Base-by-base conservation (phyloP, 2,797 vertebrate genomes). In the Ctenochaetus hawaiiensis region DNA sequence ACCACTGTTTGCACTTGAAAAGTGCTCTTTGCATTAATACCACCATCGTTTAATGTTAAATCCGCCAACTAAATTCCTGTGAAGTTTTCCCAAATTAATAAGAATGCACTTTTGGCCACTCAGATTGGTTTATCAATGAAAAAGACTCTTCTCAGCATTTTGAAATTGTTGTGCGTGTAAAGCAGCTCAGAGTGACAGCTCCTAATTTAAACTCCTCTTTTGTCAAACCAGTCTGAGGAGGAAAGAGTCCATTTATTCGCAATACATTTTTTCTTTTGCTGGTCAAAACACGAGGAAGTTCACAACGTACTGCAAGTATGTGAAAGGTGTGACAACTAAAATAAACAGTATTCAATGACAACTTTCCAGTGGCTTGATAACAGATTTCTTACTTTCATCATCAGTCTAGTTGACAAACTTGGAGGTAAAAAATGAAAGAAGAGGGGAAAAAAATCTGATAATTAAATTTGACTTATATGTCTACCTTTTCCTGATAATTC, bases 171-270 rank as follows among this genome's bases (percentile, higher is more conserved):
- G 6, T 43, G 5, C 1, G 6, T 4, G 2, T 16, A 48, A 16
- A 58, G 18, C 1, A 18, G 8, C 1, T 2, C 37, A 58, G 39
- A 70, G 65, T 67, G 60, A 72, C 1, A 30, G 1, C 30, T 79
- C 30, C 30, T 54, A 5, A 0, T 51, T 47, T 41, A 2, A 7
- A 5, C 18, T 16, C 1, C 4, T 52, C 43, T 58, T 1, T 23
- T 43, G 57, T 56, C 34, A 78, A 86, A 84, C 83, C 59, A 64
- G 77, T 75, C 41, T 4, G 69, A 61, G 48, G 41, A 77, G 66
- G 67, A 82, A 72, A 49, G 37, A 18, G 45, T 53, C 7, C 12
- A 6, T 0, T 45, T 26, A 9, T 34, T 1, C 8, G 0, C 6
- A 7, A 10, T 54, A 62, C 48, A 20, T 23, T 67, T 65, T 30